Base-by-base conservation (phyloP, 2,888 invertebrate species). In the Dysmachus trigonus region DNA sequence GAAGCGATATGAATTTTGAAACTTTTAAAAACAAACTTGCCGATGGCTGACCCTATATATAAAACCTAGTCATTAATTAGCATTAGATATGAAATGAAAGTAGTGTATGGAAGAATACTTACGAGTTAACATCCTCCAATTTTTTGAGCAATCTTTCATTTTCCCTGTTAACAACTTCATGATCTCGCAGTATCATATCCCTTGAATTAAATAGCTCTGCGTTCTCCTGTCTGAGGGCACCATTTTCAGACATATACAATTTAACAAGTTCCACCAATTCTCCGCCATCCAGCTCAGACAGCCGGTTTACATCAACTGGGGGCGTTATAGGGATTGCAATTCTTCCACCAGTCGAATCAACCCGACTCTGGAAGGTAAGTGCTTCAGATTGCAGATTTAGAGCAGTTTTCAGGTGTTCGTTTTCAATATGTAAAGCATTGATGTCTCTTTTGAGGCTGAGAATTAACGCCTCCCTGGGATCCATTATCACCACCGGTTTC, bases 401-500 rank as follows among this genome's bases (percentile, higher is more conserved):
- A 0, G 96, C 96, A 8, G 96, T 94, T 88, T 97, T 93, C 4
- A 98, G 92, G 89, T 98, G 97, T 88, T 97, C 96, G 91, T 98
- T 98, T 92, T 98, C 98, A 87, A 95, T 95, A 89, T 97, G 95
- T 18, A 98, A 93, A 0, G 96, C 95, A 86, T 95, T 95, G 8
- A 98, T 96, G 92, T 98, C 98, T 71, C 97, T 93, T 92, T 98
- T 98, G 87, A 98, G 91, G 89, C 96, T 97, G 71, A 98, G 91
- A 87, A 98, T 98, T 15, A 98, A 93, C 3, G 98, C 97, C 91
- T 98, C 98, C 88, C 98, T 93, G 0, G 98, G 98, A 91, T 98
- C 98, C 97, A 98, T 98, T 92, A 98, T 96, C 33, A 98, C 96
- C 22, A 98, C 95, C 0, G 98, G 98, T 90, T 98, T 98, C 0